Evolutionary conservation across 2,113 vertebrate genomes (phyloP), one percentile per base, ranked within the genome.

Genomic region (Gnathochromis pfefferi): DNA sequence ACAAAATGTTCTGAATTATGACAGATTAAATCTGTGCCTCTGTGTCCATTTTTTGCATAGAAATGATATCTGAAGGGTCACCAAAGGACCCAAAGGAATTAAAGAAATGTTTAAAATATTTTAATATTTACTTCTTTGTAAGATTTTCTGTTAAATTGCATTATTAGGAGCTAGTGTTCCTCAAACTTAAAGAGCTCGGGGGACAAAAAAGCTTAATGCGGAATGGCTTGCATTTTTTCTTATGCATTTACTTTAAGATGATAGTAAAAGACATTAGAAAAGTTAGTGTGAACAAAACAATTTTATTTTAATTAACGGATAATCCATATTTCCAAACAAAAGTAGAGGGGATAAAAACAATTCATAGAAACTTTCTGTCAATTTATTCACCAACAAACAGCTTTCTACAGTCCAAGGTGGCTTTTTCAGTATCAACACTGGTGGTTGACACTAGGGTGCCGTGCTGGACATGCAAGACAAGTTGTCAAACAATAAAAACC

Each of bases 271-370:
- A 90, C 60, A 55, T 26, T 35, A 68, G 54, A 84, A 65, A 38
- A 45, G 21, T 35, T 84, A 51, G 78, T 92, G 95, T 96, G 95
- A 95, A 95, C 85, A 94, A 95, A 91, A 91, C 82, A 83, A 96
- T 95, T 97, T 96, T 97, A 96, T 96, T 96, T 96, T 83, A 96
- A 85, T 94, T 88, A 91, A 91, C 80, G 92, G 80, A 95, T 80
- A 90, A 75, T 96, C 93, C 87, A 92, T 94, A 92, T 92, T 92
- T 94, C 80, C 91, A 96, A 97, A 93, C 94, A 94, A 96, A 96
- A 94, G 94, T 92, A 93, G 92, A 94, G 91, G 85, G 88, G 84
- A 91, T 93, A 87, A 94, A 91, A 93, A 95, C 88, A 94, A 93
- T 90, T 95, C 89, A 92, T 93, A 95, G 94, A 95, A 96, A 95